Evolutionary conservation across 64 coral and sea anemone genomes (phyloP).

Genomic region (Montipora cactus): DNA sequence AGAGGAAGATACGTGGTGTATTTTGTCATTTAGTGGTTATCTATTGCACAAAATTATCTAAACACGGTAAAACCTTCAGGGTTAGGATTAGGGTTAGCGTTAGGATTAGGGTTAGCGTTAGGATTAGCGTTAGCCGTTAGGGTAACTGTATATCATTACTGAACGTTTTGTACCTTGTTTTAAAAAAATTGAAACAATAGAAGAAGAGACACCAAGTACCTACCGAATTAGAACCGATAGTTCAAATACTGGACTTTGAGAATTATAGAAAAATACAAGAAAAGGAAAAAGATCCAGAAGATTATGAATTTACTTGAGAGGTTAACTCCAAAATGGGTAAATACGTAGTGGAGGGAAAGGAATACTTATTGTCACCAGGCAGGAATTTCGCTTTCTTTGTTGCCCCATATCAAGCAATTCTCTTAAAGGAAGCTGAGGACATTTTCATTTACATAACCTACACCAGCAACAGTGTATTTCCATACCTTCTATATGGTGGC

Average conservation of each 20-base stretch:
- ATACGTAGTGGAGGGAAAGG: slow-evolving; percentile 59
- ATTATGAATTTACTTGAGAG: slow-evolving; percentile 9
- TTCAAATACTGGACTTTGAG: slow-evolving; percentile 47
- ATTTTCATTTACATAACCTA: slow-evolving; percentile 68
- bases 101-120: too few species aligned
- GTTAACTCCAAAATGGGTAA: slow-evolving; percentile 39
- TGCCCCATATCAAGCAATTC: slow-evolving; percentile 38
- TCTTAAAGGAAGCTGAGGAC: slow-evolving; percentile 31
- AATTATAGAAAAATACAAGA: slow-evolving; percentile 39
- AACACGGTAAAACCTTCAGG: too few species aligned
- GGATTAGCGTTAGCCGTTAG: too few species aligned
- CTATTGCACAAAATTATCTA: too few species aligned
- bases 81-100: too few species aligned
- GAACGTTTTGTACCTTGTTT: too few species aligned
- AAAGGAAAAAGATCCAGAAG: slow-evolving; percentile 15
- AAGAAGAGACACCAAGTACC: too few species aligned
- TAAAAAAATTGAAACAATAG: too few species aligned
- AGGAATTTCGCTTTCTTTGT: slow-evolving; percentile 64
- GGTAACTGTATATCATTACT: too few species aligned
- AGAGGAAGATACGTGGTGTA: too few species aligned
- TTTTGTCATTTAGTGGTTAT: too few species aligned
- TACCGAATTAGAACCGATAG: neutral
- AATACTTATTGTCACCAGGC: slow-evolving; percentile 35
- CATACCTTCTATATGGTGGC: slow-evolving; percentile 62
- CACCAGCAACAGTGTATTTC: slow-evolving; percentile 58